phyloP scores from a whole-genome alignment of 2,113 vertebrate genomes.

The Hippocampus guttulatus region DNA sequence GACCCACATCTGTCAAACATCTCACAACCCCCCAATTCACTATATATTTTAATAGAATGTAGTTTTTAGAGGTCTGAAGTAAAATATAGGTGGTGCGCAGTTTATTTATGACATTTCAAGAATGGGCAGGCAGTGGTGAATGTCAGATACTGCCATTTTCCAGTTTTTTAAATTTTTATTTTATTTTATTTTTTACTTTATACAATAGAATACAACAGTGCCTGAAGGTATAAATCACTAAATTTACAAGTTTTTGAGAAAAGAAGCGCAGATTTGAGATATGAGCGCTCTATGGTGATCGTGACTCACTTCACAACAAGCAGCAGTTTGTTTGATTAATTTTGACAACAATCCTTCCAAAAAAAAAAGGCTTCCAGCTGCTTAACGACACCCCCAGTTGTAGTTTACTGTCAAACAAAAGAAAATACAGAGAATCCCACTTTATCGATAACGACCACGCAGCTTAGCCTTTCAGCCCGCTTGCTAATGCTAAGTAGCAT shows the following conservation, averaged over 20 bases:
- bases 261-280: neutral
- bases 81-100: neutral
- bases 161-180: no score
- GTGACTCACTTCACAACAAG: neutral
- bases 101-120: neutral
- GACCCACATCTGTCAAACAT: constrained; percentile 3
- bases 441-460: no score
- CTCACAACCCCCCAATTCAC: neutral
- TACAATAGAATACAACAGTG: no score
- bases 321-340: neutral
- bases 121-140: neutral
- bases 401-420: neutral
- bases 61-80: neutral
- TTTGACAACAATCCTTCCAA: no score
- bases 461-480: no score
- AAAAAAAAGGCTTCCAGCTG: neutral
- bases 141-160: no score
- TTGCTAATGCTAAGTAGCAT: no score
- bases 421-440: no score
- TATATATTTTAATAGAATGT: neutral
- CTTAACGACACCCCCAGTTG: neutral
- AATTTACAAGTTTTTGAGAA: no score
- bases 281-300: neutral
- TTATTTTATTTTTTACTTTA: no score
- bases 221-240: no score